A percentile compares a stretch with the other conserved stretches of the same genome.
These are phyloP conservation scores for Aspiorhynchus laticeps DNA, from an alignment of 2,113 vertebrate species.

Conservation along the genomic window DNA sequence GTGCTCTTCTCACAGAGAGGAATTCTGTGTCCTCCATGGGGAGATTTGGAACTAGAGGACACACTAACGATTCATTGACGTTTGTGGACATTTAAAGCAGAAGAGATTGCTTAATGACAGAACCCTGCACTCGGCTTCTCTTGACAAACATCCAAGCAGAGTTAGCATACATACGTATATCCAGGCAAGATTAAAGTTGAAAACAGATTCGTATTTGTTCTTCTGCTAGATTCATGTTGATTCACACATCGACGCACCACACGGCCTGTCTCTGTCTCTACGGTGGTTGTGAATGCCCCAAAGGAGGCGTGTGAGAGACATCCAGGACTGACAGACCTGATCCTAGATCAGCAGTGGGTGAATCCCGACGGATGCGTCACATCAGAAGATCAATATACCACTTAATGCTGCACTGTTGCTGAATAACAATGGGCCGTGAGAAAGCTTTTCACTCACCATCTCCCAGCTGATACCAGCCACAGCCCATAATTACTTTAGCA, in stretches of 20 bases:
- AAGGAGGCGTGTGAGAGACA: conserved; percentile 48
- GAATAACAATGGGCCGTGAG: conserved; percentile 72
- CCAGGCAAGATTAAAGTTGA: conserved; percentile 2
- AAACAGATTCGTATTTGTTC: conserved; percentile 21
- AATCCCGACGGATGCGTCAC: conserved; percentile 59
- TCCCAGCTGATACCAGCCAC: conserved; percentile 61
- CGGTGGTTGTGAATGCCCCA: conserved; percentile 41
- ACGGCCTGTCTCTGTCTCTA: neutral
- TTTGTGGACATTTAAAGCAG: neutral
- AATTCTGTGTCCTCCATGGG: neutral
- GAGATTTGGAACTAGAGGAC: neutral
- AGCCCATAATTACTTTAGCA: conserved; percentile 63
- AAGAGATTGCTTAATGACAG: neutral
- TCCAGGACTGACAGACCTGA: conserved; percentile 57
- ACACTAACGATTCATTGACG: neutral
- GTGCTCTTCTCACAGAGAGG: neutral
- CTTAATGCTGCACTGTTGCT: conserved; percentile 52
- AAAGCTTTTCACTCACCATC: conserved; percentile 65
- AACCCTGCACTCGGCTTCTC: neutral
- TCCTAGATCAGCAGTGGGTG: conserved; percentile 55
- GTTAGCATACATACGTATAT: neutral
- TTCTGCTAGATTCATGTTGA: neutral
- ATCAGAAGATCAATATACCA: conserved; percentile 68
- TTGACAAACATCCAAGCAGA: conserved; percentile 2
- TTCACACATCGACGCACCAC: neutral